Conservation (phyloP, 2,888 invertebrate species). For the Lasiommata megera region DNA sequence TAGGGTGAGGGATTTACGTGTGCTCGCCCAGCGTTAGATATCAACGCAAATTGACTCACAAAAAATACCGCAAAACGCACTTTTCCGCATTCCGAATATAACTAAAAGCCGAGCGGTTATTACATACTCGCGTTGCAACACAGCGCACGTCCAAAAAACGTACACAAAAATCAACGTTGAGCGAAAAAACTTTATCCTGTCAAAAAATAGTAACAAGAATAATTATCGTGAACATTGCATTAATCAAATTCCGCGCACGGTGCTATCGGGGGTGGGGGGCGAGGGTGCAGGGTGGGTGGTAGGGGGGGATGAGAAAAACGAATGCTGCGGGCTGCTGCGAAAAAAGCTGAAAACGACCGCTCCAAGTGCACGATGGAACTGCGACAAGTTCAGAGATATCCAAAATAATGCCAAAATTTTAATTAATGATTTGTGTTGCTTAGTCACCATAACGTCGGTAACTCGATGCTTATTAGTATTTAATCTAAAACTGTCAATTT, state of each 20-base stretch:
- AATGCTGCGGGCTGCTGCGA: conserved; percentile 73
- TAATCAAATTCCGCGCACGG: conserved; percentile 80
- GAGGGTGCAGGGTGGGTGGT: conserved; percentile 28
- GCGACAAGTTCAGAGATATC: conserved; percentile 41
- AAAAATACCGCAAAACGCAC: conserved; percentile 5
- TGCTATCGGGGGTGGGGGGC: conserved; percentile 60
- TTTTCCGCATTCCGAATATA: conserved; percentile 8
- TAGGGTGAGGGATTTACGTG: too few relatives aligned
- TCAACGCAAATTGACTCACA: background rate
- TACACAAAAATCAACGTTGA: conserved; percentile 48
- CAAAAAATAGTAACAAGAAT: conserved; percentile 80
- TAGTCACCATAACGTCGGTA: too few relatives aligned
- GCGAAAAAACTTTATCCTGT: conserved; percentile 70
- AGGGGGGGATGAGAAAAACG: conserved; percentile 60
- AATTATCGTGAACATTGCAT: conserved; percentile 81
- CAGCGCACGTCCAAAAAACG: conserved; percentile 21
- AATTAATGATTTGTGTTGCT: too few relatives aligned
- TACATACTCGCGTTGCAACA: conserved; percentile 10
- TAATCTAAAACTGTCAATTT: too few relatives aligned
- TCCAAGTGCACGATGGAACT: conserved; percentile 38
- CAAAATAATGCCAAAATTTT: too few relatives aligned
- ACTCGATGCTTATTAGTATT: too few relatives aligned
- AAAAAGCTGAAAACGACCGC: conserved; percentile 70
- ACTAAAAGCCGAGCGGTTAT: conserved; percentile 5
- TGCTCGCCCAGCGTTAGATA: background rate